phyloP scores from a whole-genome alignment of 2,797 vertebrate genomes.

The Trichosurus vulpecula region DNA sequence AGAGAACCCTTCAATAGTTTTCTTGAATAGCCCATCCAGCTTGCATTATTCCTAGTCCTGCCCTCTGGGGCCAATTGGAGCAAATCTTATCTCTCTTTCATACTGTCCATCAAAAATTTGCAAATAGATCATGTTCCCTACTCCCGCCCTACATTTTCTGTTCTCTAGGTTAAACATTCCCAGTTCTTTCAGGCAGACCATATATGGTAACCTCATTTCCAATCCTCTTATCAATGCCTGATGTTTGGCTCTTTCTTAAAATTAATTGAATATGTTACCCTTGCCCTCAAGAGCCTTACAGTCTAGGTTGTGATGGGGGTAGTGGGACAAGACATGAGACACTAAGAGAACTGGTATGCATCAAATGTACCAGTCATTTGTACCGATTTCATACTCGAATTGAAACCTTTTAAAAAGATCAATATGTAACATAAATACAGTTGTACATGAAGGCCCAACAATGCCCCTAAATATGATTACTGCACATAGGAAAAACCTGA shows the following conservation, averaged over 20 bases:
- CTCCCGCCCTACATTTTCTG: neutral
- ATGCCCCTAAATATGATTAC: neutral
- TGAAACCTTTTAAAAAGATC: neutral
- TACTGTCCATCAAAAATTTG: neutral
- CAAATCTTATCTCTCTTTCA: neutral
- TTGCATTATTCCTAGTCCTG: neutral
- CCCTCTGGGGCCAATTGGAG: neutral
- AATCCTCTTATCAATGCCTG: neutral
- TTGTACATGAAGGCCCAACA: neutral
- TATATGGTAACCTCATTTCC: neutral
- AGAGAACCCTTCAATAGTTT: neutral
- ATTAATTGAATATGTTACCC: neutral
- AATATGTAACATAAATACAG: neutral
- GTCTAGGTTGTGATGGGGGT: neutral
- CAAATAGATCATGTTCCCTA: neutral
- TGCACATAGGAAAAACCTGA: neutral
- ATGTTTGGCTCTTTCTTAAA: neutral
- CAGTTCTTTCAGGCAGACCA: neutral
- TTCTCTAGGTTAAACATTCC: neutral
- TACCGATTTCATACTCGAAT: neutral
- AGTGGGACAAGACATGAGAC: neutral
- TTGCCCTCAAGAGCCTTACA: neutral
- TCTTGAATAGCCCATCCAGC: neutral
- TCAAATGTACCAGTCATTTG: neutral
- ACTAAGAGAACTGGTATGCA: neutral